Percentiles rank a stretch among this genome's conserved stretches.
Conservation (phyloP, 2,797 vertebrate genomes). For the Nyctalus aviator region DNA sequence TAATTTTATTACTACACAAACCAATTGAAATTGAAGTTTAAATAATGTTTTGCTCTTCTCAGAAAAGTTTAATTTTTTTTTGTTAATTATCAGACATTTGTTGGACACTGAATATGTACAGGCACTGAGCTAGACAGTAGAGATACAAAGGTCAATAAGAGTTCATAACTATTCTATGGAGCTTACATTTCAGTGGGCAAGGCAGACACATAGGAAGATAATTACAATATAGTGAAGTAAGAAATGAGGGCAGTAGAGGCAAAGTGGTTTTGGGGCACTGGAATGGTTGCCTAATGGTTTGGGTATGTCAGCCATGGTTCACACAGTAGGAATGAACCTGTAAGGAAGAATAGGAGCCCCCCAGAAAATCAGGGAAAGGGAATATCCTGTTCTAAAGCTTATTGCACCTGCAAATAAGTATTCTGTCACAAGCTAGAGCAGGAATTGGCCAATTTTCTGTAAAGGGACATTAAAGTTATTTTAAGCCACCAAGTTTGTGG, state of each 20-base stretch:
- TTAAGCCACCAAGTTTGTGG: not conserved
- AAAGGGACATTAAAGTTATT: not conserved
- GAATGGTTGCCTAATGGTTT: not conserved
- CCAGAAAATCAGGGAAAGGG: not conserved
- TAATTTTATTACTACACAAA: slow-evolving; percentile 14
- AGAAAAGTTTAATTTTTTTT: not conserved
- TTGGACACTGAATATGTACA: not conserved
- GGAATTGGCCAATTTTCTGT: not conserved
- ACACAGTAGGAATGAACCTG: slow-evolving; percentile 3
- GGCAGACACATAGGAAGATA: not conserved
- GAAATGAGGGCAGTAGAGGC: not conserved
- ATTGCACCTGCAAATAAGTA: not conserved
- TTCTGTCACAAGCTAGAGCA: slow-evolving; percentile 6
- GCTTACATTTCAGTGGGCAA: not conserved
- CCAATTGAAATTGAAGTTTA: slow-evolving; percentile 20
- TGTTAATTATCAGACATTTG: slow-evolving; percentile 13
- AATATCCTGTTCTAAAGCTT: not conserved
- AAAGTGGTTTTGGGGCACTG: not conserved
- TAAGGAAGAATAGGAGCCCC: not conserved
- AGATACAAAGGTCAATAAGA: slow-evolving; percentile 1
- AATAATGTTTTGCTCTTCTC: slow-evolving; percentile 38
- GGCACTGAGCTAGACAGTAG: not conserved
- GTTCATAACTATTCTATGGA: not conserved
- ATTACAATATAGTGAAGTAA: not conserved
- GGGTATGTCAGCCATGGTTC: not conserved